phyloP scores from a whole-genome alignment of 2,113 vertebrate species.

The Myrmecobius fasciatus region DNA sequence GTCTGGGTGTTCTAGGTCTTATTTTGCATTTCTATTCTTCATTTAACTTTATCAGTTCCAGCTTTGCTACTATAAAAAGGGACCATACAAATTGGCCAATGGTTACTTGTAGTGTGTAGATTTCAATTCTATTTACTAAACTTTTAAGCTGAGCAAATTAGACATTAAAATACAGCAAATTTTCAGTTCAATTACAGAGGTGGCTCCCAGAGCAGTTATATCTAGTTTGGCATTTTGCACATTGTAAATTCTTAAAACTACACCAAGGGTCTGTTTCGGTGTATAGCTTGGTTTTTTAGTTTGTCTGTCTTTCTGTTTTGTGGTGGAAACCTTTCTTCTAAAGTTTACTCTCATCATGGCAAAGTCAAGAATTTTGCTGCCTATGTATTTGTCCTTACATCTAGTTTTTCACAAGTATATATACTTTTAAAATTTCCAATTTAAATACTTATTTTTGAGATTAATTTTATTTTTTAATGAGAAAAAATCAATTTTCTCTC shows the following conservation, averaged over 20 bases:
- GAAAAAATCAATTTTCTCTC: background rate
- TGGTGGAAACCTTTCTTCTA: background rate
- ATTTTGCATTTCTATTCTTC: conserved; percentile 1
- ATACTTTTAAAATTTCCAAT: background rate
- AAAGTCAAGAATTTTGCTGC: background rate
- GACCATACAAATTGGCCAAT: conserved; percentile 2
- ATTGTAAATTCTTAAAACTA: conserved; percentile 36
- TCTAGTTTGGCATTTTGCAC: conserved; percentile 2
- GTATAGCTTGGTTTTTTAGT: background rate
- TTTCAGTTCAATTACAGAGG: conserved; percentile 29
- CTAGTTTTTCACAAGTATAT: background rate
- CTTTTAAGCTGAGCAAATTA: conserved; percentile 26
- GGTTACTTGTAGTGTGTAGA: background rate
- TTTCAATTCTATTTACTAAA: conserved; percentile 38
- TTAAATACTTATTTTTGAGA: background rate
- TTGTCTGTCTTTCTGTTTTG: background rate
- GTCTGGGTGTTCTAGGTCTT: conserved; percentile 31
- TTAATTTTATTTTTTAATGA: background rate
- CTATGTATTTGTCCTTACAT: background rate
- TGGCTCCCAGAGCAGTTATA: background rate
- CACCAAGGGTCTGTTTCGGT: background rate
- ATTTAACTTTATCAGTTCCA: conserved; percentile 44
- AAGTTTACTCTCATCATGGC: background rate
- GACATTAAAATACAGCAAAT: background rate
- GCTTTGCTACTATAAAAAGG: conserved; percentile 29